Evolutionary conservation across 2,888 invertebrate species (phyloP).

Genomic region (Melieria picta): DNA sequence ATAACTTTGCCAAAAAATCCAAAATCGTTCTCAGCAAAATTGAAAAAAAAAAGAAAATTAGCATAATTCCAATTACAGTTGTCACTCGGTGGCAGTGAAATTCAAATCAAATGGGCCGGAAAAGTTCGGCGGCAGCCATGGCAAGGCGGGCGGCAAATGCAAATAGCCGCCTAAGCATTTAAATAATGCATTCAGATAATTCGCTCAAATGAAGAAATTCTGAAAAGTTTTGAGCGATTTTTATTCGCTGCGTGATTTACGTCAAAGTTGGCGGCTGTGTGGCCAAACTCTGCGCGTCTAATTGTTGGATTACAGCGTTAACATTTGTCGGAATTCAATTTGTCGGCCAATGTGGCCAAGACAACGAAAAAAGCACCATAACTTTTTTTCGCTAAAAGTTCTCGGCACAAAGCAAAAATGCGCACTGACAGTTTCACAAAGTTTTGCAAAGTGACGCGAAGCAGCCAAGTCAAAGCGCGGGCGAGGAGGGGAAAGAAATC

Average conservation of each 20-base stretch:
- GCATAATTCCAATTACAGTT: constrained; percentile 38
- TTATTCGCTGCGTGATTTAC: constrained; percentile 50
- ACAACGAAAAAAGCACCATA: constrained; percentile 14
- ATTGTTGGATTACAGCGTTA: constrained; percentile 63
- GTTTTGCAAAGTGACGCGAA: constrained; percentile 49
- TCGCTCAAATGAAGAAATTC: constrained; percentile 55
- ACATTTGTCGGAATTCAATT: constrained; percentile 42
- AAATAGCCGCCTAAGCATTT: constrained; percentile 39
- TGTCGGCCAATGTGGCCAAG: constrained; percentile 41
- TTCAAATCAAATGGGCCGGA: neutral
- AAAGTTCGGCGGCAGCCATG: constrained; percentile 4
- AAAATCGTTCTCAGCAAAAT: no score
- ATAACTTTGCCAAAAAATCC: neutral
- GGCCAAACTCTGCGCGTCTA: constrained; percentile 49
- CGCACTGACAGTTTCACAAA: constrained; percentile 52
- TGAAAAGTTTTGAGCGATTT: constrained; percentile 45
- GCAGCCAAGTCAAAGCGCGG: constrained; percentile 34
- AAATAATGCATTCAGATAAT: constrained; percentile 56
- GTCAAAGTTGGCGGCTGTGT: constrained; percentile 42
- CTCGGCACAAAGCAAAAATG: constrained; percentile 38
- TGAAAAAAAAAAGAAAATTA: constrained; percentile 16
- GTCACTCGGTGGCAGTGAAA: constrained; percentile 27
- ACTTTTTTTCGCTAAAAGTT: constrained; percentile 40
- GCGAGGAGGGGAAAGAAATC: neutral
- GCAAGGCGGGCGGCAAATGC: constrained; percentile 34